Base-by-base conservation (phyloP, 2,797 vertebrate species). In the Petrocephalus sullivani region DNA sequence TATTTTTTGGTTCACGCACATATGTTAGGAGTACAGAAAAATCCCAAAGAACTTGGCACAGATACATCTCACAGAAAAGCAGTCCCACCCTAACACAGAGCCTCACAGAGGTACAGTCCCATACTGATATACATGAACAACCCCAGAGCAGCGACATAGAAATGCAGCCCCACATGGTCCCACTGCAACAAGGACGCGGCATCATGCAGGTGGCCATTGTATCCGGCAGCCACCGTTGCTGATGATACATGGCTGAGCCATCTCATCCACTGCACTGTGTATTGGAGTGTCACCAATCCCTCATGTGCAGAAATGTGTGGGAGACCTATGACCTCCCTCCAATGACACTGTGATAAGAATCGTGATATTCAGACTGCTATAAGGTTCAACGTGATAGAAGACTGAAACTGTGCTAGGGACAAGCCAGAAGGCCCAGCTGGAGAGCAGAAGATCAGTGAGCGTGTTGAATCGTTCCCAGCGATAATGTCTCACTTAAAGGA, bases 401-500 rank as follows among this genome's bases (percentile, higher is more conserved):
- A 41, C 84, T 37, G 33, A 57, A 21, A 58, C 53, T 57, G 41
- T 28, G 54, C 33, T 78, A 49, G 51, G 82, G 54, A 37, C 9
- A 23, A 37, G 28, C 7, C 28, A 19, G 14, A 54, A 57, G 51
- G 54, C 21, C 53, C 14, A 41, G 7, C 53, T 3, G 33, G 12
- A 53, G 53, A 58, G 84, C 84, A 33, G 53, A 2, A 58, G 49
- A 16, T 10, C 53, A 14, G 10, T 54, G 51, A 84, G 6, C 1
- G 7, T 54, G 54, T 14, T 8, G 23, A 2, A 57, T 54, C 3
- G 7, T 41, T 37, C 49, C 8, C 10, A 5, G 23, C 16, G 28
- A 85, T 85, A 57, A 53, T 21, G n/a, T 78, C 81, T 49, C n/a
- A 83, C 49, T 83, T 83, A 21, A 83, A 85, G 51, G 53, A 58